Evolutionary conservation across 2,888 invertebrate genomes (phyloP).

Genomic region (Epiblema foenella): DNA sequence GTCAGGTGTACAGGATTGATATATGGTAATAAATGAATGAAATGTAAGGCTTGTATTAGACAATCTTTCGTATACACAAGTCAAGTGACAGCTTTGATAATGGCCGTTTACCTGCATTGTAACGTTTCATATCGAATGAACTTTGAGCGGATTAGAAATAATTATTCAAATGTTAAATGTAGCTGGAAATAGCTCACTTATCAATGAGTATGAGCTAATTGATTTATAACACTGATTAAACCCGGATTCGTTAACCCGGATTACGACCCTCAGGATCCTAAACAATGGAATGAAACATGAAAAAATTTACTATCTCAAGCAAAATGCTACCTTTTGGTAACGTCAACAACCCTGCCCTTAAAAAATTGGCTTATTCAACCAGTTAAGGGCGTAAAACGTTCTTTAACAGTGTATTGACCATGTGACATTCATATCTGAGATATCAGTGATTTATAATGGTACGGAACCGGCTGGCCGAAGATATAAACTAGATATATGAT

Average conservation of each 20-base stretch:
- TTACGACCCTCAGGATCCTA: background rate
- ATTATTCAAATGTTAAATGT: background rate
- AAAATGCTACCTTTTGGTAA: no score
- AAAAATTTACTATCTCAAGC: no score
- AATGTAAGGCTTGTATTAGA: no score
- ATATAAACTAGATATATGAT: background rate
- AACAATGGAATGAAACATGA: no score
- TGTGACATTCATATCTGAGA: slow-evolving; percentile 6
- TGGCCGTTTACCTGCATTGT: background rate
- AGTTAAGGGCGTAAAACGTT: no score
- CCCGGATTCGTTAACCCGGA: background rate
- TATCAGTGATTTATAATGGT: background rate
- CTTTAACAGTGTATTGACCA: background rate
- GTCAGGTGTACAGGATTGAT: no score
- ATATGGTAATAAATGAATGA: no score
- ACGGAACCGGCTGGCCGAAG: background rate
- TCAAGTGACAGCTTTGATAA: background rate
- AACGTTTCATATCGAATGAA: slow-evolving; percentile 8
- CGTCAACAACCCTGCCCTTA: no score
- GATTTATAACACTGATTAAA: background rate
- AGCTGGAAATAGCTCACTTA: background rate
- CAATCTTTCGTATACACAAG: background rate
- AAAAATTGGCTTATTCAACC: no score
- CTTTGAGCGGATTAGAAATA: slow-evolving; percentile 19
- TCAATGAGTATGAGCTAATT: background rate